Evolutionary conservation across 2,797 vertebrate species (phyloP).

Genomic region (Acipenser transmontanus): DNA sequence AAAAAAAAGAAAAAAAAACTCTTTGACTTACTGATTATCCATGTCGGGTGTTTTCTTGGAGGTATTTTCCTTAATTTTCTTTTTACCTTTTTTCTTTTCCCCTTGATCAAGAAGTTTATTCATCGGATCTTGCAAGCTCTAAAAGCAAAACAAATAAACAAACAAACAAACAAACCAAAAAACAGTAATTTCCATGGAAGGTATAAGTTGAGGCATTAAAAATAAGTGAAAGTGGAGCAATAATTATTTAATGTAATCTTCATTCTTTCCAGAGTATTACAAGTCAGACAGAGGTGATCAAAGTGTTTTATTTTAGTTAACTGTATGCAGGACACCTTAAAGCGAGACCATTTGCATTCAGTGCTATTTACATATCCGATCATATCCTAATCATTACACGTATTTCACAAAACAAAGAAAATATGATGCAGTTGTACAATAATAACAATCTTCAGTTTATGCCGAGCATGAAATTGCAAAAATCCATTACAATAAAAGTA

Average conservation of each 20-base stretch:
- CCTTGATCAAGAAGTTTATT: slow-evolving; percentile 65
- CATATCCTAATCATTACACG: no score
- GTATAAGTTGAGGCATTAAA: slow-evolving; percentile 1
- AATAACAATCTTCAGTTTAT: no score
- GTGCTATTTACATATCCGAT: no score
- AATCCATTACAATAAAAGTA: no score
- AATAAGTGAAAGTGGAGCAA: neutral
- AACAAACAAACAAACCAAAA: neutral
- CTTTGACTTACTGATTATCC: slow-evolving; percentile 55
- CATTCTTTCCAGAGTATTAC: no score
- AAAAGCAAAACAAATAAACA: slow-evolving; percentile 19
- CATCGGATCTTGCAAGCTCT: slow-evolving; percentile 71
- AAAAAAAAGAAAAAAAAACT: slow-evolving; percentile 10
- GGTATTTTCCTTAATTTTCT: slow-evolving; percentile 44
- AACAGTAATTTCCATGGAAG: neutral
- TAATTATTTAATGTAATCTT: neutral
- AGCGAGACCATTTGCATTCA: no score
- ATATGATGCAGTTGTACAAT: no score
- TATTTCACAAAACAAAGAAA: no score
- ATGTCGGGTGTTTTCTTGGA: slow-evolving; percentile 35
- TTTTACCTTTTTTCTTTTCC: slow-evolving; percentile 60
- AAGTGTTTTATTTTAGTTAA: no score
- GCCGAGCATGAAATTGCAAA: no score
- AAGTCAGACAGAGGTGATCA: no score
- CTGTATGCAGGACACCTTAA: no score